Base-by-base conservation (phyloP, 2,888 invertebrate genomes). In the Mylabris sibirica region DNA sequence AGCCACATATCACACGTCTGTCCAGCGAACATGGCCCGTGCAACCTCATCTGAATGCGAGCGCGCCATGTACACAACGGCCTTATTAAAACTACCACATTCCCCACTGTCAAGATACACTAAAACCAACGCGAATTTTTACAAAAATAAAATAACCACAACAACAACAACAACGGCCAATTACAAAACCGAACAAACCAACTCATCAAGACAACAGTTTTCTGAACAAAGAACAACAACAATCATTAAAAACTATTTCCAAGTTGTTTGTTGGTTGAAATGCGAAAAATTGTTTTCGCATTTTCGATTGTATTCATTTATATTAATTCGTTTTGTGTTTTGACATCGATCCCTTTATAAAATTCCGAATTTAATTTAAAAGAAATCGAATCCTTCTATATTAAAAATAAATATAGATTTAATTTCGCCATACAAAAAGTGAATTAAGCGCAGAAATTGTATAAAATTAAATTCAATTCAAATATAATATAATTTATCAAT, bases 1-100 rank as follows among this genome's bases (percentile, higher is more conserved):
- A 76, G 77, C 79, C 78, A 80, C 80, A 78, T 78, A 82, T 81
- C 79, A 81, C 81, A 78, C 79, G 72, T 75, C 74, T 68, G 73
- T 73, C 73, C 72, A 74, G 67, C 65, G 65, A 68, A 71, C 71
- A 68, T 67, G 66, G 67, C 64, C 67, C 65, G 53, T 60, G 53
- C 70, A 60, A 66, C 30, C 66, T 71, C 71, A 71, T 71, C 71
- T 71, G 68, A 71, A 71, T 71, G 68, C 68, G 60, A 59, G 64
- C 68, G 57, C 60, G 64, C 30, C 44, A 44, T 44, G n/a, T 63
- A 67, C 65, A 65, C 38, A 38, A 49, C 24, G 60, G 67, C 66
- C 71, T 68, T 68, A 68, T 71, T 71, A 71, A 68, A 71, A 71
- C 64, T 61, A 63, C 65, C 70, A 65, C 70, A 63, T 68, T 68